phyloP scores from a whole-genome alignment of 2,113 vertebrate species.

The Rhinolophus sinicus region DNA sequence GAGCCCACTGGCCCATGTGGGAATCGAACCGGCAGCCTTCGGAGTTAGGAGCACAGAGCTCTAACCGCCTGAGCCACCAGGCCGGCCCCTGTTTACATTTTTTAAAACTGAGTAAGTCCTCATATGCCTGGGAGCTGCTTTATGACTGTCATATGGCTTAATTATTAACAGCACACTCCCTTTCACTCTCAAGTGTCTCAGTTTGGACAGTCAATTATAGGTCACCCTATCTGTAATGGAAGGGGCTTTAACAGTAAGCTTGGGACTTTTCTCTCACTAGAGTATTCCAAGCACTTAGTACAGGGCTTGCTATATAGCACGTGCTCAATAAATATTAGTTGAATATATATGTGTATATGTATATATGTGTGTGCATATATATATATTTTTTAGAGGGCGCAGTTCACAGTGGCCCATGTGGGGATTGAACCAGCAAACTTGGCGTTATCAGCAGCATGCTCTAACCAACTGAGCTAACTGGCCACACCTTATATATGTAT shows the following conservation, averaged over 20 bases:
- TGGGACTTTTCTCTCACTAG: not conserved
- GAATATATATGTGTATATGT: not conserved
- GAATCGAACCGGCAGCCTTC: too few relatives aligned
- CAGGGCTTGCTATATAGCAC: not conserved
- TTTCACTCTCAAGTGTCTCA: not conserved
- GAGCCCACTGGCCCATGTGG: too few relatives aligned
- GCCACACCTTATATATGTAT: not conserved
- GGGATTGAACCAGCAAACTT: too few relatives aligned
- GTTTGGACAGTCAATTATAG: not conserved
- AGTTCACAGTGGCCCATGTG: too few relatives aligned
- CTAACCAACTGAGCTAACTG: too few relatives aligned
- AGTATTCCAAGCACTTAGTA: not conserved
- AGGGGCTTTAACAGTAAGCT: not conserved
- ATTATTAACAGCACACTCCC: not conserved
- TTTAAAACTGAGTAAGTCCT: not conserved
- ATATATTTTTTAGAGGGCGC: too few relatives aligned
- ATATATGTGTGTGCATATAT: too few relatives aligned
- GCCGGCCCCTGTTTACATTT: too few relatives aligned
- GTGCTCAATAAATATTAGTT: constrained; percentile 1
- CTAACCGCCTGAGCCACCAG: too few relatives aligned
- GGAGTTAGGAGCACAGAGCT: too few relatives aligned
- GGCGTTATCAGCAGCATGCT: too few relatives aligned
- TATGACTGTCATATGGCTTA: not conserved
- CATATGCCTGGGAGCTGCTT: not conserved
- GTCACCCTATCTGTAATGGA: not conserved